Evolutionary conservation across 2,888 invertebrate genomes (phyloP).

Genomic region (Orchestes rusci): DNA sequence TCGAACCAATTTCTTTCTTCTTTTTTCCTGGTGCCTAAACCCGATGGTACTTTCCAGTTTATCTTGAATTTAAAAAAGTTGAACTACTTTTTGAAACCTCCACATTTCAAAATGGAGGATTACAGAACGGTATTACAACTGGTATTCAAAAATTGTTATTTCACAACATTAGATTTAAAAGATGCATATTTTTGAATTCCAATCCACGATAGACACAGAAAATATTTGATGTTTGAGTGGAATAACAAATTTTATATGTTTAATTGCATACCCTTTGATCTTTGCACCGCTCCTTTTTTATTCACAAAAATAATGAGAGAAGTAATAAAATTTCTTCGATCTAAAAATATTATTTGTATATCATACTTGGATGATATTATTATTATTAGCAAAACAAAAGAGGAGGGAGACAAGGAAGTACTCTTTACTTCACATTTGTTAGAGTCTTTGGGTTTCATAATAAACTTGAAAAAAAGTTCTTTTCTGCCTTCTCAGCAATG

Average conservation of each 20-base stretch:
- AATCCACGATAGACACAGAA: too few relatives aligned
- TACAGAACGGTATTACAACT: neutral
- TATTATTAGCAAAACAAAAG: neutral
- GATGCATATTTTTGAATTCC: too few relatives aligned
- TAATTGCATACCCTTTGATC: neutral
- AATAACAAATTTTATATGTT: too few relatives aligned
- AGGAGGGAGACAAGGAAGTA: neutral
- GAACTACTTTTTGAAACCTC: too few relatives aligned
- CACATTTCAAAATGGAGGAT: neutral
- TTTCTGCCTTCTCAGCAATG: neutral
- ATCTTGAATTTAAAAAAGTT: constrained; percentile 21
- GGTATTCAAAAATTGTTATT: neutral
- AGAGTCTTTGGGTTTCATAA: neutral
- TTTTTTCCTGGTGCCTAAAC: constrained; percentile 19
- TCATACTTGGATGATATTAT: neutral
- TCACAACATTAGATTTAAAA: too few relatives aligned
- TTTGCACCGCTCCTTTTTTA: constrained; percentile 3
- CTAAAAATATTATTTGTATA: neutral
- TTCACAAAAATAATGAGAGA: neutral
- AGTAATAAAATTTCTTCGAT: neutral
- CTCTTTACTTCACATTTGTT: neutral
- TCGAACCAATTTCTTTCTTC: too few relatives aligned
- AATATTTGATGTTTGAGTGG: too few relatives aligned
- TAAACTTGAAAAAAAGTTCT: neutral
- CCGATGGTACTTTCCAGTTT: constrained; percentile 17